A percentile compares a stretch with the other conserved stretches of the same genome.
Conservation (phyloP, 2,113 vertebrate species). For the Alethe castanea region DNA sequence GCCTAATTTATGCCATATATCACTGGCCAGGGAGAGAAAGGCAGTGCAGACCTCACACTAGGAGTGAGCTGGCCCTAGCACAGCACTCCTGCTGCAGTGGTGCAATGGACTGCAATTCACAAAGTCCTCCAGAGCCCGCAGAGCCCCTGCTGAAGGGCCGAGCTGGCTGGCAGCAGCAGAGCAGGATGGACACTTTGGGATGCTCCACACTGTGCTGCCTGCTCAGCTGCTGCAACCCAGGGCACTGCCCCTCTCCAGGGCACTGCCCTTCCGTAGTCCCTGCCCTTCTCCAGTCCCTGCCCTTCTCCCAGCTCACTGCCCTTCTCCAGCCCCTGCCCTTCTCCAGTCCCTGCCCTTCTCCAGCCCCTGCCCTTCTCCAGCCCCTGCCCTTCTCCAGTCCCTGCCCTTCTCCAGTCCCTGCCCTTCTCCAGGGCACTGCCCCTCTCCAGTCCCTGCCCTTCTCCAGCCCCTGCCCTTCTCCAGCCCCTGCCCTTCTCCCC, state of each 20-base stretch:
- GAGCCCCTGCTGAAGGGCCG: not conserved
- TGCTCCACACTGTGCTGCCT: not conserved
- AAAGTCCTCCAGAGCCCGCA: not conserved
- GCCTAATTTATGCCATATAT: slow-evolving; percentile 79
- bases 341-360: too few relatives aligned
- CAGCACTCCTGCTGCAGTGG: slow-evolving; percentile 22
- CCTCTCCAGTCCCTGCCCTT: too few relatives aligned
- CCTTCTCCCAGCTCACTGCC: too few relatives aligned
- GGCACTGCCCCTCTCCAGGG: too few relatives aligned
- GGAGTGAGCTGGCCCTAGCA: slow-evolving; percentile 46
- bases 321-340: too few relatives aligned
- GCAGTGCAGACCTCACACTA: slow-evolving; percentile 57
- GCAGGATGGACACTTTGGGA: not conserved
- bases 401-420: too few relatives aligned
- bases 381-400: too few relatives aligned
- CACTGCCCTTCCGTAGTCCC: too few relatives aligned
- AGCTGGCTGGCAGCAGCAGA: not conserved
- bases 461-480: too few relatives aligned
- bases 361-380: too few relatives aligned
- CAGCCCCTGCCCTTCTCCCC: not conserved
- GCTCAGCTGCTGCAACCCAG: not conserved
- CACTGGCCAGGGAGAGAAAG: slow-evolving; percentile 69
- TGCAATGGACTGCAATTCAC: slow-evolving; percentile 19
- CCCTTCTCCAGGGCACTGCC: too few relatives aligned
- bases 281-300: too few relatives aligned